phyloP scores from a whole-genome alignment of 1,140 invertebrate species.

The Cheumatopsyche charites region DNA sequence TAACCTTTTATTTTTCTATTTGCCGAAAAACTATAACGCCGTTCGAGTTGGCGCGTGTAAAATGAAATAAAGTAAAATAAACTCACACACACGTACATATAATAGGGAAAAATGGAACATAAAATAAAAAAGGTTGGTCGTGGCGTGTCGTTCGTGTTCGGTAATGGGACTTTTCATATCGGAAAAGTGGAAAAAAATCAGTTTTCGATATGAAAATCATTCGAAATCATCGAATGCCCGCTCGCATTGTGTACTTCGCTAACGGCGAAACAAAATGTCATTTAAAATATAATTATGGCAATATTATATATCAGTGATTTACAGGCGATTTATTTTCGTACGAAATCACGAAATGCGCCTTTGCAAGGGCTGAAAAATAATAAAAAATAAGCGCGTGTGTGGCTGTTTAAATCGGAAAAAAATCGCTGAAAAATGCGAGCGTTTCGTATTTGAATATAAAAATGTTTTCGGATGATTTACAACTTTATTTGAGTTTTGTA shows the following conservation, averaged over 20 bases:
- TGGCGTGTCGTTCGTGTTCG: conserved; percentile 26
- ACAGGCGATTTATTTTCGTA: conserved; percentile 1
- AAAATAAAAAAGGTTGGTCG: neutral
- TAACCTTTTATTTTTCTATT: no score
- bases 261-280: conserved; percentile 12
- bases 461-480: no score
- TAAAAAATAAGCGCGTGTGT: no score
- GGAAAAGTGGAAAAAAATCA: conserved; percentile 18
- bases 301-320: conserved; percentile 25
- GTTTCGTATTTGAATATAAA: no score
- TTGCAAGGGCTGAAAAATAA: no score
- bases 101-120: conserved; percentile 1
- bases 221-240: conserved; percentile 14
- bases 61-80: no score
- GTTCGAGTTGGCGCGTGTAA: no score
- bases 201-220: conserved; percentile 17
- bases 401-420: no score
- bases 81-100: neutral
- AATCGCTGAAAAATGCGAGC: no score
- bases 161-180: conserved; percentile 21
- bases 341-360: neutral
- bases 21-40: no score
- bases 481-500: no score
- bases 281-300: conserved; percentile 19
- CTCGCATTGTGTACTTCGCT: neutral